These are phyloP conservation scores for Corynorhinus townsendii DNA, from an alignment of 2,113 vertebrate genomes.

Conservation along the genomic window DNA sequence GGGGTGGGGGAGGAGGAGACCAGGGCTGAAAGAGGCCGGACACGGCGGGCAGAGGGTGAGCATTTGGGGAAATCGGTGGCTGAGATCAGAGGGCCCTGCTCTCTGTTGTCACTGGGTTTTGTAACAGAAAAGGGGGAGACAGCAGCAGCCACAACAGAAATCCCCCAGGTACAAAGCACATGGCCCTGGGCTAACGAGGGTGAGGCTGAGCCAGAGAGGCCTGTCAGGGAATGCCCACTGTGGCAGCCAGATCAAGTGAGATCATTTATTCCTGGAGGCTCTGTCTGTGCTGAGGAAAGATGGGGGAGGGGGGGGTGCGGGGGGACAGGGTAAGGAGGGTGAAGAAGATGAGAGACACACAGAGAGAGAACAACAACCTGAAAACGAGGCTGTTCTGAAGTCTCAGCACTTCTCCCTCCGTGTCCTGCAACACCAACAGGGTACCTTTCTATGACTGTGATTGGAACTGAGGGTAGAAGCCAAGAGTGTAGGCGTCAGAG, in stretches of 20 bases:
- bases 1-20: neutral
- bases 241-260: neutral
- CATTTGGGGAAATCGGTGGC: neutral
- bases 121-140: constrained; percentile 23
- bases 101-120: constrained; percentile 30
- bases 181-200: neutral
- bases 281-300: neutral
- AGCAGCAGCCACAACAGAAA: constrained; percentile 18
- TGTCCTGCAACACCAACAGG: neutral
- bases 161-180: neutral
- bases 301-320: accelerated
- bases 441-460: accelerated
- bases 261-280: neutral
- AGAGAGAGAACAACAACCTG: neutral
- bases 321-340: accelerated
- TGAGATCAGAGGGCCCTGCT: constrained; percentile 32
- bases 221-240: constrained; percentile 8
- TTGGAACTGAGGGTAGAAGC: neutral
- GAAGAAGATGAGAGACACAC: neutral
- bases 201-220: neutral
- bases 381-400: neutral
- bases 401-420: neutral
- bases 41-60: neutral
- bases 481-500: neutral
- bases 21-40: neutral